Evolutionary conservation across 1,140 invertebrate species (phyloP), one percentile per base, ranked within the genome.

Genomic region (Leptopilina clavipes): DNA sequence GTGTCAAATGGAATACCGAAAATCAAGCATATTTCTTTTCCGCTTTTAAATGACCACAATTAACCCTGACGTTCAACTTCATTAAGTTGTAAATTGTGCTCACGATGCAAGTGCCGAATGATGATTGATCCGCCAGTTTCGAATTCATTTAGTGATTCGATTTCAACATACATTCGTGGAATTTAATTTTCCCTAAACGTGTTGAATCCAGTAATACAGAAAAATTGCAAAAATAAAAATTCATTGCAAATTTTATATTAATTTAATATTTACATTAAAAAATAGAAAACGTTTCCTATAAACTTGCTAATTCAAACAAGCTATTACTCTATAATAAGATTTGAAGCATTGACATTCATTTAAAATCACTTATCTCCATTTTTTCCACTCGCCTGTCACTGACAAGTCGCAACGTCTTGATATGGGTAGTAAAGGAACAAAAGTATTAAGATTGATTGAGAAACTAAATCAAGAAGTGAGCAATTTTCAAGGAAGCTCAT

Each of bases 371-470:
- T 40, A 31, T 31, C 25, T 31, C 25, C 25, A 31, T 40, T 40
- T 40, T 40, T 40, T 40, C 5, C 25, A 31, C 25, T 31, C 25
- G 5, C 25, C 25, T 40, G 37, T 40, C 37, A 40, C 37, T 40
- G 37, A 52, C 48, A 52, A 48, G n/a, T 48, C 45, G 12, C 45
- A 48, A 48, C 12, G 0, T 48, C 12, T 48, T 14, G 45, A 48
- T 31, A 40, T 40, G 14, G 2, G 48, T n/a, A n/a, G n/a, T 52
- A 52, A 52, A 17, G n/a, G 12, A 37, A 65, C 25, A 65, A 65
- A 65, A 65, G 59, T 31, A 65, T 65, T 31, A 65, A 65, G 59
- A 65, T 65, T 65, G 59, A 65, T 65, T 65, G 59, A 31, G 59
- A 65, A 65, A 65, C 12, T 65, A 31, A 65, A 65, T 65, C 59